These are phyloP conservation scores for Whitmania pigra DNA, from an alignment of 1,140 invertebrate species.

Conservation along the genomic window DNA sequence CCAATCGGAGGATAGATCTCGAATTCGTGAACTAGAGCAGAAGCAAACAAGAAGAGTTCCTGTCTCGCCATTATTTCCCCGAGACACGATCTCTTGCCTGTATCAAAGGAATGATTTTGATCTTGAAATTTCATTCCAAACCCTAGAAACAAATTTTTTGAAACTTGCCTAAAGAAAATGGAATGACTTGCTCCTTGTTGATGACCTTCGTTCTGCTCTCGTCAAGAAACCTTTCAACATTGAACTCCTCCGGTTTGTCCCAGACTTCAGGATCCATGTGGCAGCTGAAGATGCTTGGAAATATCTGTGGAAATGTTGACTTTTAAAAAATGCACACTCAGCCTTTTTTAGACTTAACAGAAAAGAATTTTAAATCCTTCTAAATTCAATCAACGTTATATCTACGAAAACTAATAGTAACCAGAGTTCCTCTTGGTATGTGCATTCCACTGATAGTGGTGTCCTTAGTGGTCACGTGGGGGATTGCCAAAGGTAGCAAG, in stretches of 20 bases:
- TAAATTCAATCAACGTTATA: too few relatives aligned
- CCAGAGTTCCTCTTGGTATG: slow-evolving; percentile 35
- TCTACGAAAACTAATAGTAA: slow-evolving; percentile 28
- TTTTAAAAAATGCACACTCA: too few relatives aligned
- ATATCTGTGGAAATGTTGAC: slow-evolving; percentile 33
- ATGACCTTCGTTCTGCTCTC: slow-evolving; percentile 20
- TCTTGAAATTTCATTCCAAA: background rate
- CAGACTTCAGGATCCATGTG: slow-evolving; percentile 42
- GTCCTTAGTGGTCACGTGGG: slow-evolving; percentile 30
- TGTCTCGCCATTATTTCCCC: background rate
- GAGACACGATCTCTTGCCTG: slow-evolving; percentile 8
- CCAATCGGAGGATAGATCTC: background rate
- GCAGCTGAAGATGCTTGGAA: slow-evolving; percentile 50
- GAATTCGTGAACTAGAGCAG: slow-evolving; percentile 3
- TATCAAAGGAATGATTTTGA: background rate
- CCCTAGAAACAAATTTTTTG: background rate
- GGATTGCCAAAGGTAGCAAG: slow-evolving; percentile 37
- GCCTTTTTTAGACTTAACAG: too few relatives aligned
- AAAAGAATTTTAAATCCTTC: too few relatives aligned
- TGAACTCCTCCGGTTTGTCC: slow-evolving; percentile 55
- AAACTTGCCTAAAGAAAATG: slow-evolving; percentile 14
- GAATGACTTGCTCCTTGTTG: slow-evolving; percentile 9
- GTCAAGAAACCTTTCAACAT: slow-evolving; percentile 50
- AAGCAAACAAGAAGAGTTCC: slow-evolving; percentile 3
- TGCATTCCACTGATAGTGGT: slow-evolving; percentile 33